These are phyloP conservation scores for Machaerirhynchus nigripectus DNA, from an alignment of 2,113 vertebrate species.

Conservation along the genomic window DNA sequence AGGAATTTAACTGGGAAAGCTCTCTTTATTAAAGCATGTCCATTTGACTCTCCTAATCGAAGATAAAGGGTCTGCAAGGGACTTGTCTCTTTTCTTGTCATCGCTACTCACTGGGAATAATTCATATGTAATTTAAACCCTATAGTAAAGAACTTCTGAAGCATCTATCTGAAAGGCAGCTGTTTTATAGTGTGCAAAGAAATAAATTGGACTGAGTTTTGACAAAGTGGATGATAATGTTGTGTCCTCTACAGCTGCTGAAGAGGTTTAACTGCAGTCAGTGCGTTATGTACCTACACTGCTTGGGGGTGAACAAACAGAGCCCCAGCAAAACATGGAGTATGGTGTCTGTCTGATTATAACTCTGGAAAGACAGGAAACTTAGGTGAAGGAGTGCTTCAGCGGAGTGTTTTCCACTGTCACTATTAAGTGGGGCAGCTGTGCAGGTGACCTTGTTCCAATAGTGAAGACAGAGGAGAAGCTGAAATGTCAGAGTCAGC, in stretches of 20 bases:
- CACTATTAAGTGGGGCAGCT: neutral
- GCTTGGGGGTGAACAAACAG: neutral
- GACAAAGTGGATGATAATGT: neutral
- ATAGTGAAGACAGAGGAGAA: neutral
- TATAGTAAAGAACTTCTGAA: neutral
- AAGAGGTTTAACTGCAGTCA: neutral
- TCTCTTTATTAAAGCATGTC: neutral
- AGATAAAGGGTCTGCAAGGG: neutral
- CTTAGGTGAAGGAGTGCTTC: neutral
- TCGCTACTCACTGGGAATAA: neutral
- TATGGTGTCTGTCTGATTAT: neutral
- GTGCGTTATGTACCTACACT: neutral
- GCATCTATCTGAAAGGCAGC: neutral
- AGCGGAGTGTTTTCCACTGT: neutral
- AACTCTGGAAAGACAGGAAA: neutral
- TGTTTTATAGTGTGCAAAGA: neutral
- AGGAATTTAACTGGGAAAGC: neutral
- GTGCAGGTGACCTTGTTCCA: neutral
- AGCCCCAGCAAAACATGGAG: neutral
- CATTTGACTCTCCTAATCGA: neutral
- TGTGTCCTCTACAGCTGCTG: neutral
- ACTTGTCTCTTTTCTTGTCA: neutral
- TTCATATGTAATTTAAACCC: neutral
- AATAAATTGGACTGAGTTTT: neutral
- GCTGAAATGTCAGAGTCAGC: neutral